Conservation (phyloP, 1,140 invertebrate species). For the Sycophaga agraensis region DNA sequence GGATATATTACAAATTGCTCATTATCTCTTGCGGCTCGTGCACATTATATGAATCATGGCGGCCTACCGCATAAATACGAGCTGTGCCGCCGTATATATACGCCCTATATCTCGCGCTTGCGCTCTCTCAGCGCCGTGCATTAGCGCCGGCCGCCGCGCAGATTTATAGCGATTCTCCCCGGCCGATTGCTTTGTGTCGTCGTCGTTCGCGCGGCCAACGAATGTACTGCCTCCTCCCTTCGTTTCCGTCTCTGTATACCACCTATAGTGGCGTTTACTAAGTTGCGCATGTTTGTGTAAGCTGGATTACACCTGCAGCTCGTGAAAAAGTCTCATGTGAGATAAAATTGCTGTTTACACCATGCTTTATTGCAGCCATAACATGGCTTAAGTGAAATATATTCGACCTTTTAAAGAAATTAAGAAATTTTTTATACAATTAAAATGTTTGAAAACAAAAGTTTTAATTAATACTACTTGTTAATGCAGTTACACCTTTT, state of each 20-base stretch:
- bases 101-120: slow-evolving; percentile 34
- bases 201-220: slow-evolving; percentile 4
- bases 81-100: slow-evolving; percentile 38
- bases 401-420: no score
- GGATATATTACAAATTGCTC: slow-evolving; percentile 56
- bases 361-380: no score
- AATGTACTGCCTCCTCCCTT: not conserved
- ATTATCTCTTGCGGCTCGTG: slow-evolving; percentile 48
- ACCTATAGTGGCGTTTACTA: no score
- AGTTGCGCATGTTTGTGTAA: no score
- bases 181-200: slow-evolving; percentile 48
- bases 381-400: no score
- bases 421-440: no score
- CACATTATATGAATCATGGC: slow-evolving; percentile 48
- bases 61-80: slow-evolving; percentile 45
- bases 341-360: no score
- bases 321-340: no score
- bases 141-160: slow-evolving; percentile 39
- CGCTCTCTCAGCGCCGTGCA: slow-evolving; percentile 46
- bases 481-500: no score
- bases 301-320: no score
- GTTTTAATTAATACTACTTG: no score
- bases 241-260: slow-evolving; percentile 18
- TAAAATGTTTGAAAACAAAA: no score
- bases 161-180: slow-evolving; percentile 57